Conservation (phyloP, 1,140 invertebrate species). For the Apis cerana region DNA sequence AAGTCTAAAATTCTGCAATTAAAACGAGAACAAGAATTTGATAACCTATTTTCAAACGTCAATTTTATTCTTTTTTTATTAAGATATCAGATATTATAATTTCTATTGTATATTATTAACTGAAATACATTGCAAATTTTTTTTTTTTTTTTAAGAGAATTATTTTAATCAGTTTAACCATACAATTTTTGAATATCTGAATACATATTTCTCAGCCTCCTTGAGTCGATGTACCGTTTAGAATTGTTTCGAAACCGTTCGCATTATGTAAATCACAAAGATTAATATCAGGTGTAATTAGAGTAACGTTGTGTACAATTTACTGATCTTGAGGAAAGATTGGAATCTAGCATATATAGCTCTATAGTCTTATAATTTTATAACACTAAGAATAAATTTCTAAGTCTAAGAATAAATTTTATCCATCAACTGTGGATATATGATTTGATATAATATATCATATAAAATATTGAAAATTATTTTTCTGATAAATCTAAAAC, state of each 20-base stretch:
- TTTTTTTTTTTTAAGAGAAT: too few relatives aligned
- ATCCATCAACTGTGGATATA: not conserved
- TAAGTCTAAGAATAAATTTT: not conserved
- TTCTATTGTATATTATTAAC: too few relatives aligned
- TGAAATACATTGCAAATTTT: too few relatives aligned
- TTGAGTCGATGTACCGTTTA: not conserved
- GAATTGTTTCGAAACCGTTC: conserved; percentile 24
- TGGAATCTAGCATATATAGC: conserved; percentile 7
- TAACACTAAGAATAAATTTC: too few relatives aligned
- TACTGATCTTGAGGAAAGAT: conserved; percentile 7
- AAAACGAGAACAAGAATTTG: too few relatives aligned
- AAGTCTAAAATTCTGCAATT: too few relatives aligned
- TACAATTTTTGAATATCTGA: not conserved
- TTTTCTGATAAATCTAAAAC: not conserved
- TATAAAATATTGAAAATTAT: not conserved
- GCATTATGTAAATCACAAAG: conserved; percentile 32
- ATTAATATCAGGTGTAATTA: conserved; percentile 28
- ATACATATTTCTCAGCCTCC: conserved; percentile 9
- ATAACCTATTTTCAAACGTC: too few relatives aligned
- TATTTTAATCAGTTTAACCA: too few relatives aligned
- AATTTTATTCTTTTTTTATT: too few relatives aligned
- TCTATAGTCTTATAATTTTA: not conserved
- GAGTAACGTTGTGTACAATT: not conserved
- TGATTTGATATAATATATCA: too few relatives aligned
- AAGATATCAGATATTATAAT: too few relatives aligned